These are phyloP conservation scores for Trididemnum miniatum DNA, from an alignment of 23 tunicate species.

Conservation along the genomic window DNA sequence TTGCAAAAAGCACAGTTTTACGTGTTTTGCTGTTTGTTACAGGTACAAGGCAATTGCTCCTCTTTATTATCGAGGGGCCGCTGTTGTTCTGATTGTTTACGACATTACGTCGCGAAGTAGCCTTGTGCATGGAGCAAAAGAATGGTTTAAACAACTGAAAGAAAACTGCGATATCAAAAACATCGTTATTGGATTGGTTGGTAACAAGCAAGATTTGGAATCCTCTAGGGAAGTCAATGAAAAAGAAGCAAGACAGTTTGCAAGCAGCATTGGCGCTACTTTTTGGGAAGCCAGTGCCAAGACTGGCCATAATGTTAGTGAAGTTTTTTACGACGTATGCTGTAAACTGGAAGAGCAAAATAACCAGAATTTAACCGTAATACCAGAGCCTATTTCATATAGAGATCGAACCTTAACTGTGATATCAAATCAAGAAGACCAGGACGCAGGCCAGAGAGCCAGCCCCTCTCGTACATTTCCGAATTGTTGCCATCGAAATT, in stretches of 20 bases:
- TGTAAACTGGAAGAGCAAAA: neutral
- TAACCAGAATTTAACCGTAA: neutral
- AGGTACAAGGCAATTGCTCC: constrained; percentile 36
- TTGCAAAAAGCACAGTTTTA: neutral
- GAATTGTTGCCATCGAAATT: neutral
- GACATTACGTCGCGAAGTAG: constrained; percentile 6
- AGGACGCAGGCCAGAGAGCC: neutral
- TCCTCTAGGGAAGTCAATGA: constrained; percentile 10
- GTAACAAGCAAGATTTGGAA: constrained; percentile 37
- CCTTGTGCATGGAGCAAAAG: neutral
- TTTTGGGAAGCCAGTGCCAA: constrained; percentile 48
- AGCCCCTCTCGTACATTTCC: too few species aligned
- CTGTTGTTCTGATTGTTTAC: constrained; percentile 33
- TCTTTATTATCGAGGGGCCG: constrained; percentile 40
- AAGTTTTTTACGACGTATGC: neutral
- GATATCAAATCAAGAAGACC: neutral
- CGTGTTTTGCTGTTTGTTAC: neutral
- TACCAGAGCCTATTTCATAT: neutral
- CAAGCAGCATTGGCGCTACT: constrained; percentile 8
- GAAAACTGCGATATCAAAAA: neutral
- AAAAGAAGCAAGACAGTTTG: constrained; percentile 16
- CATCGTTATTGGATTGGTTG: constrained; percentile 26
- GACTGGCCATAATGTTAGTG: constrained; percentile 5
- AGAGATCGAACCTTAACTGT: neutral
- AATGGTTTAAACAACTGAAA: constrained; percentile 29